Conservation (phyloP, 2,113 vertebrate species). For the Grantiella picta region DNA sequence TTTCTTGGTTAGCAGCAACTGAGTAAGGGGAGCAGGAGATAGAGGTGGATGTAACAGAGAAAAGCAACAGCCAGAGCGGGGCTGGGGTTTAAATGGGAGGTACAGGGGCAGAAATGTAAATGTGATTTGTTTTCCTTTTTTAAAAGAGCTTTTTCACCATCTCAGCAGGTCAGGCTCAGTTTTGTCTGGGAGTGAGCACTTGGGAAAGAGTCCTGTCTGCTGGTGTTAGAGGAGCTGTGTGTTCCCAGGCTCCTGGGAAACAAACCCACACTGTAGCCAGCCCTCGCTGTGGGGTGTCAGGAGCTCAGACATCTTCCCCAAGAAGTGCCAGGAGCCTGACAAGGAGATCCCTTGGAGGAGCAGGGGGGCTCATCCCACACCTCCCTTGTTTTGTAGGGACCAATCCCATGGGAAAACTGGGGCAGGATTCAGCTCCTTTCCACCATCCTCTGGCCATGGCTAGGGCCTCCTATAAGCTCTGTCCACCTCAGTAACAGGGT, state of each 20-base stretch:
- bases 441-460: neutral
- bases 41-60: neutral
- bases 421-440: neutral
- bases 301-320: neutral
- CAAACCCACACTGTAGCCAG: neutral
- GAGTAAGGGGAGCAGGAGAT: neutral
- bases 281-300: neutral
- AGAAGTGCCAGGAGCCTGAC: accelerated
- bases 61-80: neutral
- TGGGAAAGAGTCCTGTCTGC: neutral
- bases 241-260: neutral
- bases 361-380: neutral
- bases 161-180: constrained; percentile 12
- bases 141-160: neutral
- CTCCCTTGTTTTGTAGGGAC: neutral
- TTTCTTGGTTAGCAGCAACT: constrained; percentile 20
- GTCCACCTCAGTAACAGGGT: neutral
- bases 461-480: neutral
- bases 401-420: neutral
- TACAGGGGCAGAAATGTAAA: neutral
- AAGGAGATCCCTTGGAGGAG: neutral
- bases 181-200: neutral
- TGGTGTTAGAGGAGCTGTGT: neutral
- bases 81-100: neutral
- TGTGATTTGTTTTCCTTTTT: neutral